These are phyloP conservation scores for Cardinalis cardinalis DNA, from an alignment of 2,113 vertebrate species.

Conservation along the genomic window DNA sequence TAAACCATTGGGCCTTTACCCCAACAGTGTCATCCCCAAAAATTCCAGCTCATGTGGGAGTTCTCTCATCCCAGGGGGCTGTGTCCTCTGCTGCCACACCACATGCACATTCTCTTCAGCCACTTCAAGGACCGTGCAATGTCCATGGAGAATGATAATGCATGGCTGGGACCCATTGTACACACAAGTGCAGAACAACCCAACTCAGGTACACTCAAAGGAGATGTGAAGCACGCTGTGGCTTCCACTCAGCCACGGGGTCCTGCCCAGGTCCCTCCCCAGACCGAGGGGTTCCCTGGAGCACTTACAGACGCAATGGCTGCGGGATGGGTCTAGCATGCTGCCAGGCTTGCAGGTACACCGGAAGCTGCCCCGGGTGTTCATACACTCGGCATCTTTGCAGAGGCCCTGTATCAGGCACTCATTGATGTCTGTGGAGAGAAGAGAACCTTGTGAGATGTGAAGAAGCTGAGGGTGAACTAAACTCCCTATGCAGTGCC, in stretches of 20 bases:
- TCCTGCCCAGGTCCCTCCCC: not conserved
- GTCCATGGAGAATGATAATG: not conserved
- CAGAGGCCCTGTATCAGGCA: slow-evolving; percentile 85
- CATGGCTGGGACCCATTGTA: not conserved
- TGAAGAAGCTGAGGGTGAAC: not conserved
- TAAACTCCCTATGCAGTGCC: not conserved
- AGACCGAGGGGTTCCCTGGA: not conserved
- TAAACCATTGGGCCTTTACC: not conserved
- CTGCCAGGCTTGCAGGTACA: slow-evolving; percentile 88
- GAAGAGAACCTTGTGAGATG: not conserved
- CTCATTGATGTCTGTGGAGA: slow-evolving; percentile 89
- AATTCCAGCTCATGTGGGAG: not conserved
- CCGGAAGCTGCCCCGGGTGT: slow-evolving; percentile 91
- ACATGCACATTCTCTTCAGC: not conserved
- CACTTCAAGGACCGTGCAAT: not conserved
- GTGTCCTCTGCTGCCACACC: not conserved
- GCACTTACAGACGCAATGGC: slow-evolving; percentile 95
- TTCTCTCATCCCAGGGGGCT: not conserved
- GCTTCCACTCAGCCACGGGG: not conserved
- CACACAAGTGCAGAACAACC: not conserved
- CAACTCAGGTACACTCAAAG: not conserved
- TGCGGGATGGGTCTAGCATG: slow-evolving; percentile 89
- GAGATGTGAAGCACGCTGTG: not conserved
- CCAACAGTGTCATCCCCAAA: not conserved
- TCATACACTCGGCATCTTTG: slow-evolving; percentile 88